A percentile compares a stretch with the other conserved stretches of the same genome.
Evolutionary conservation across 2,888 invertebrate species (phyloP).

Genomic region (Agonopterix arenella): DNA sequence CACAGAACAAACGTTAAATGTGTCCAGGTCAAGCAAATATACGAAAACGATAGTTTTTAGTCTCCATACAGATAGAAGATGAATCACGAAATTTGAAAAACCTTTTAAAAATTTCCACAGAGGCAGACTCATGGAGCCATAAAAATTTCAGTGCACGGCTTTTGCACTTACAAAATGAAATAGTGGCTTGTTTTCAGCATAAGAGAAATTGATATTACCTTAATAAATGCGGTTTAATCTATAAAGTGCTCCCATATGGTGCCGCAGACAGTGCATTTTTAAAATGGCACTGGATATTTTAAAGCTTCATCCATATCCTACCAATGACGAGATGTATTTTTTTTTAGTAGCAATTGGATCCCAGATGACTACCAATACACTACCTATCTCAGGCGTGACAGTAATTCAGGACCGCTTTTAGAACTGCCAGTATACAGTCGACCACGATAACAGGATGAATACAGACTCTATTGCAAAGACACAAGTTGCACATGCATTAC

Average conservation of each 20-base stretch:
- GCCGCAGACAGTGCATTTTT: constrained; percentile 4
- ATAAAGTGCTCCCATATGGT: constrained; percentile 25
- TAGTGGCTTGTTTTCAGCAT: constrained; percentile 43
- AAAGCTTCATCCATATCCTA: background rate
- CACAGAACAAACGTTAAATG: constrained; percentile 45
- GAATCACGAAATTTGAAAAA: constrained; percentile 51
- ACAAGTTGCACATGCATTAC: constrained; percentile 2
- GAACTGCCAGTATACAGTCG: background rate
- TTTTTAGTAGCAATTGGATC: constrained; percentile 3
- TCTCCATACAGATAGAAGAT: constrained; percentile 33
- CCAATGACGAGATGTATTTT: background rate
- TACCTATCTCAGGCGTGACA: constrained; percentile 25
- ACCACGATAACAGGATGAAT: constrained; percentile 1
- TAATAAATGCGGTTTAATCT: constrained; percentile 29
- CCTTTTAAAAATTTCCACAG: constrained; percentile 49
- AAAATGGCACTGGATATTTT: background rate
- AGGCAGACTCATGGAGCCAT: constrained; percentile 45
- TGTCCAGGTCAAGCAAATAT: constrained; percentile 45
- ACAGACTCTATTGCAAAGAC: constrained; percentile 2
- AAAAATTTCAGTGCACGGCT: constrained; percentile 54
- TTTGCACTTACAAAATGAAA: constrained; percentile 52
- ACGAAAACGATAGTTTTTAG: constrained; percentile 28
- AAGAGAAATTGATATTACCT: constrained; percentile 29
- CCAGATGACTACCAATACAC: constrained; percentile 1
- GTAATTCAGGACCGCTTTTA: constrained; percentile 21